phyloP scores from a whole-genome alignment of 2,888 invertebrate species.

The Tethea ocularis region DNA sequence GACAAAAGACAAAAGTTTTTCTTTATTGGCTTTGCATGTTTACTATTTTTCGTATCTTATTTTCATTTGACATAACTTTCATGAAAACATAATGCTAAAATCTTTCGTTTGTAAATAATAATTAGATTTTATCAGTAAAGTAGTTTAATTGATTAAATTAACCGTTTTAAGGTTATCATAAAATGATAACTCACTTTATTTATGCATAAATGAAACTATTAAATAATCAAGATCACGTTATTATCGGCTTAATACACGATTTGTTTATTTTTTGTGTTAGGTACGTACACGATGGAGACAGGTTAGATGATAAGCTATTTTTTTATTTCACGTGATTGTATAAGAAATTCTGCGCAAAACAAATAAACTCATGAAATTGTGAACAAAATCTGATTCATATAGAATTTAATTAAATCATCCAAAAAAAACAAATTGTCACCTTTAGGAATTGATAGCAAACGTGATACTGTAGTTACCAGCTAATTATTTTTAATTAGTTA shows the following conservation, averaged over 20 bases:
- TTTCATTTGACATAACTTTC: too few relatives aligned
- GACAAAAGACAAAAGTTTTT: too few relatives aligned
- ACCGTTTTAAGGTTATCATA: not conserved
- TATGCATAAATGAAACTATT: not conserved
- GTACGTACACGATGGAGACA: not conserved
- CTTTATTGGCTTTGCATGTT: too few relatives aligned
- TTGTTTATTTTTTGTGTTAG: not conserved
- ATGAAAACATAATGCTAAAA: too few relatives aligned
- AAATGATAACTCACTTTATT: not conserved
- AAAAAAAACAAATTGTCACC: not conserved
- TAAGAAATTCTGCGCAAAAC: too few relatives aligned
- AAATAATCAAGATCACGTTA: not conserved
- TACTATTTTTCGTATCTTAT: too few relatives aligned
- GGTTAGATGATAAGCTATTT: too few relatives aligned
- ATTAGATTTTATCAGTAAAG: not conserved
- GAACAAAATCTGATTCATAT: too few relatives aligned
- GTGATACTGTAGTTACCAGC: constrained; percentile 56
- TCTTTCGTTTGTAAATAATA: too few relatives aligned
- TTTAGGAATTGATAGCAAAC: constrained; percentile 24
- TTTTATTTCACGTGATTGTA: too few relatives aligned
- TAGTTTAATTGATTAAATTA: not conserved
- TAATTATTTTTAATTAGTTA: constrained; percentile 27
- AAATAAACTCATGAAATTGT: too few relatives aligned
- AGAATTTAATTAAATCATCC: too few relatives aligned
- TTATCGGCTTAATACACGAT: not conserved